Conservation (phyloP, 2,113 vertebrate genomes). For the Heteronetta atricapilla region DNA sequence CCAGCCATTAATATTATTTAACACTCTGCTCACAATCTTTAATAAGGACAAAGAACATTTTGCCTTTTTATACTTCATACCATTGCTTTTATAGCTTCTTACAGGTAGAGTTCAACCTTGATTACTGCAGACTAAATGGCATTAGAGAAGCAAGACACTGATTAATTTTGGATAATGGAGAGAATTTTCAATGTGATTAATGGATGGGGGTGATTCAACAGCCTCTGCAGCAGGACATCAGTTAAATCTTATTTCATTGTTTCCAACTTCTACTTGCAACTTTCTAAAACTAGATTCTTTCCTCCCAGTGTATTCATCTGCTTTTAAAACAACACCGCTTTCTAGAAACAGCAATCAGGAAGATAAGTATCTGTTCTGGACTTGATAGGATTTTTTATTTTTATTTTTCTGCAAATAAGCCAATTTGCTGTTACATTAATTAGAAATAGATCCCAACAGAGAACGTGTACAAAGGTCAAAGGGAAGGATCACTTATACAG, state of each 20-base stretch:
- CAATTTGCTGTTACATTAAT: constrained; percentile 23
- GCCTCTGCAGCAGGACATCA: constrained; percentile 18
- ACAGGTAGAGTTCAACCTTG: neutral
- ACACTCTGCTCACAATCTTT: constrained; percentile 88
- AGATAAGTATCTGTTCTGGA: constrained; percentile 8
- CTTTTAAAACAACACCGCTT: constrained; percentile 7
- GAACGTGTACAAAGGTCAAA: neutral
- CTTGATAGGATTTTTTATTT: neutral
- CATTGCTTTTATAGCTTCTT: constrained; percentile 32
- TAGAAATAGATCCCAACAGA: neutral
- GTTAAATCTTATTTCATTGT: constrained; percentile 25
- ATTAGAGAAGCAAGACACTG: constrained; percentile 1
- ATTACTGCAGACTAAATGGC: constrained; percentile 34
- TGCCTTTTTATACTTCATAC: constrained; percentile 68
- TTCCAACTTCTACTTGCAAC: neutral
- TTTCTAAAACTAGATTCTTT: neutral
- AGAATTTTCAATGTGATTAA: constrained; percentile 58
- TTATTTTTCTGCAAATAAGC: neutral
- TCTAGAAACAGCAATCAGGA: neutral
- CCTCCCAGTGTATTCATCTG: neutral
- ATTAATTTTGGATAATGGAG: constrained; percentile 34
- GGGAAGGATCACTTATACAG: neutral
- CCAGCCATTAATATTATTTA: constrained; percentile 99
- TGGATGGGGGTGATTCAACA: neutral
- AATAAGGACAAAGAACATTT: constrained; percentile 93